Evolutionary conservation across 1,140 invertebrate genomes (phyloP).

Genomic region (Tetranychus urticae): DNA sequence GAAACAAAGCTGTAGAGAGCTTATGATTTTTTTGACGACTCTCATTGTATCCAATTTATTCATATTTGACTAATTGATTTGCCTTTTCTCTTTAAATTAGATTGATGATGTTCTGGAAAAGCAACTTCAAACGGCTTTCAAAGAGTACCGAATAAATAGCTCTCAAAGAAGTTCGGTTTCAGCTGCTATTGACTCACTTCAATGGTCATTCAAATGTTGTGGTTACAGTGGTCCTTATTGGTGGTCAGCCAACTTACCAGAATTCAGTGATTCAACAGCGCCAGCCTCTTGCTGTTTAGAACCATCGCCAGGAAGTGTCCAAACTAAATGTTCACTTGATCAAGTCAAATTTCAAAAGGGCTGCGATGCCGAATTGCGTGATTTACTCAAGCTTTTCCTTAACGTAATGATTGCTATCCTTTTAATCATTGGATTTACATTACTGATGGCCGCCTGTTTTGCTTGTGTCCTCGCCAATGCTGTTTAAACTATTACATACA

Average conservation of each 20-base stretch:
- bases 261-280: background rate
- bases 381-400: background rate
- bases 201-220: background rate
- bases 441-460: constrained; percentile 6
- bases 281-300: constrained; percentile 1
- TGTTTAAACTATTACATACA: background rate
- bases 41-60: no score
- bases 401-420: background rate
- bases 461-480: constrained; percentile 1
- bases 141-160: background rate
- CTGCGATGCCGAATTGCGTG: background rate
- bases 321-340: background rate
- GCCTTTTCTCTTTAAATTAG: background rate
- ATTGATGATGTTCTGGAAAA: background rate
- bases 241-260: constrained; percentile 4
- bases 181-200: background rate
- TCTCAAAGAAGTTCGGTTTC: background rate
- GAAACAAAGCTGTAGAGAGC: no score
- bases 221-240: background rate
- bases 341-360: no score
- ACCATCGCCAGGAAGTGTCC: background rate
- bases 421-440: background rate
- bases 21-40: no score
- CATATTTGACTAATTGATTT: no score
- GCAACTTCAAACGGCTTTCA: background rate